Conservation (phyloP, 2,797 vertebrate species). For the Telmatherina bonti region DNA sequence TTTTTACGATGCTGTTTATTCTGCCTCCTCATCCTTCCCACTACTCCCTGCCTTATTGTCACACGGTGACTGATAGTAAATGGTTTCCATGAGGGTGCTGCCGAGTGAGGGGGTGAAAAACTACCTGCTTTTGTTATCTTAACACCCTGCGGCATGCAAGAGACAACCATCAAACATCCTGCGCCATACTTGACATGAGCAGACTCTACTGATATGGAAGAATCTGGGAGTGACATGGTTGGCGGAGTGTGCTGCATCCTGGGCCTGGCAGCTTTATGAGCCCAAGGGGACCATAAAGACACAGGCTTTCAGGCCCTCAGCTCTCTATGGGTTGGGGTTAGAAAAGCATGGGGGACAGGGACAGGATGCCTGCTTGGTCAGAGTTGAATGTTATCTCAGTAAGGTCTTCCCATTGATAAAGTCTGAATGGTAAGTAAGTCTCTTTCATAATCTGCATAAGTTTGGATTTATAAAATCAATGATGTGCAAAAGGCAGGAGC, state of each 20-base stretch:
- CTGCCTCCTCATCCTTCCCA: conserved; percentile 49
- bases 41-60: conserved; percentile 48
- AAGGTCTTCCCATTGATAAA: conserved; percentile 53
- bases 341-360: conserved; percentile 64
- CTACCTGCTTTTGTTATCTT: conserved; percentile 74
- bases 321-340: conserved; percentile 64
- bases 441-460: conserved; percentile 8
- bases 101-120: conserved; percentile 52
- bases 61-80: conserved; percentile 68
- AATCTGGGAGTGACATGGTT: conserved; percentile 56
- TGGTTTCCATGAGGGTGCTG: conserved; percentile 52
- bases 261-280: conserved; percentile 75
- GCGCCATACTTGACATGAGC: conserved; percentile 55
- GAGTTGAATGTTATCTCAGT: conserved; percentile 68
- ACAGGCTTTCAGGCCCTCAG: conserved; percentile 46
- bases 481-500: background rate
- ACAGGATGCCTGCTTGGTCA: conserved; percentile 73
- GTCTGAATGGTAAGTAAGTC: conserved; percentile 1
- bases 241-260: conserved; percentile 61
- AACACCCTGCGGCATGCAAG: conserved; percentile 51
- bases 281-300: conserved; percentile 66
- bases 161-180: conserved; percentile 70
- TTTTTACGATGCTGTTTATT: conserved; percentile 65
- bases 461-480: background rate
- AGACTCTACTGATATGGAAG: conserved; percentile 57